phyloP scores from a whole-genome alignment of 2,888 invertebrate genomes.

The Eutolmus rufibarbis region DNA sequence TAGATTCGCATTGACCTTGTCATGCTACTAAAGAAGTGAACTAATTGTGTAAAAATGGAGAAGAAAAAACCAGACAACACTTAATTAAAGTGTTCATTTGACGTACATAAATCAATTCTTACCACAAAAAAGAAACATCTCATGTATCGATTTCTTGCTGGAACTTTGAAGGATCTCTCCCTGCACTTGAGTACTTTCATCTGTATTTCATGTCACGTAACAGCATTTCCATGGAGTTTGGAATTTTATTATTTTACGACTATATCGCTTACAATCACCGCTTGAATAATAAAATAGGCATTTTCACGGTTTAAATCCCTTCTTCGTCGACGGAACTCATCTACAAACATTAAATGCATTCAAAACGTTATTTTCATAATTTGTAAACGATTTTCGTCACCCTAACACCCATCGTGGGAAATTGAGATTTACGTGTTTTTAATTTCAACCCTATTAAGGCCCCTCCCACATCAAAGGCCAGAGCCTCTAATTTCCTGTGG shows the following conservation, averaged over 20 bases:
- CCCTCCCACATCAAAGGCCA: neutral
- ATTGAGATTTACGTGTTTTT: neutral
- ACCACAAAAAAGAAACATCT: neutral
- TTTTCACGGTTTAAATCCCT: neutral
- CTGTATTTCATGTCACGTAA: constrained; percentile 16
- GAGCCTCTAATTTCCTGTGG: neutral
- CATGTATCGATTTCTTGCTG: neutral
- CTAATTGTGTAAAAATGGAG: neutral
- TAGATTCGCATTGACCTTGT: neutral
- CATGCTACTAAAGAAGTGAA: neutral
- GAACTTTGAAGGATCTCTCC: neutral
- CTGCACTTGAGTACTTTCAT: neutral
- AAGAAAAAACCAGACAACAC: neutral
- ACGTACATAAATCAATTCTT: neutral
- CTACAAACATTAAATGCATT: neutral
- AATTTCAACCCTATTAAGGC: neutral
- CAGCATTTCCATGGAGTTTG: neutral
- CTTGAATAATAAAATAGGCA: constrained; percentile 16
- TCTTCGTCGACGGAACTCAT: neutral
- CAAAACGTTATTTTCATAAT: neutral
- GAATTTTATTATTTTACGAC: neutral
- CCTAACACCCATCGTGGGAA: neutral
- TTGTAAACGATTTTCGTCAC: neutral
- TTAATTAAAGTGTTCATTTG: neutral
- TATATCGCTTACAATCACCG: neutral